A percentile compares a stretch with the other conserved stretches of the same genome.
These are phyloP conservation scores for Diabrotica virgifera DNA, from an alignment of 1,140 invertebrate genomes.

Conservation along the genomic window DNA sequence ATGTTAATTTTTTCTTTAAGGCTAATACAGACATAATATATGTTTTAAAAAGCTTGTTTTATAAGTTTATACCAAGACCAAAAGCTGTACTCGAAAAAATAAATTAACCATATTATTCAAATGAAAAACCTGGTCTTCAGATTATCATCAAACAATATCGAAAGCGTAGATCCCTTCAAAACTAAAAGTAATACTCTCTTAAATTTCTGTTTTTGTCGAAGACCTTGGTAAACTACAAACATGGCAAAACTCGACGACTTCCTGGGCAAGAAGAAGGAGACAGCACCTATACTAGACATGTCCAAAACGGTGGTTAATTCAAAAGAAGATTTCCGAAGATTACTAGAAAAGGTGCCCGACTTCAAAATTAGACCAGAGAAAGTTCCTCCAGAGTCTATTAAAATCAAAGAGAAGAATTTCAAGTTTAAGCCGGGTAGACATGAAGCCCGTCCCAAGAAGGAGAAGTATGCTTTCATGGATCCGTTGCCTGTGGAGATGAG, in stretches of 20 bases:
- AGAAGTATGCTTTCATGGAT: conserved; percentile 69
- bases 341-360: conserved; percentile 83
- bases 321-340: conserved; percentile 76
- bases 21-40: no score
- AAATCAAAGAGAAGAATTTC: conserved; percentile 60
- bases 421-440: conserved; percentile 67
- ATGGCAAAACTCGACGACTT: conserved; percentile 78
- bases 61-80: no score
- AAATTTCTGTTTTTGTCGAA: conserved; percentile 13
- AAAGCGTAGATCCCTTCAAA: conserved; percentile 5
- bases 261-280: conserved; percentile 78
- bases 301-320: conserved; percentile 71
- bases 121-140: no score
- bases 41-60: no score
- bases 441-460: conserved; percentile 58
- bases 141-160: background rate
- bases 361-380: conserved; percentile 87
- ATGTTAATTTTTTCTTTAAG: no score
- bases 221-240: background rate
- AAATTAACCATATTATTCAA: no score
- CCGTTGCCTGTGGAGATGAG: conserved; percentile 82
- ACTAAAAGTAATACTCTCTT: background rate
- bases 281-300: conserved; percentile 77
- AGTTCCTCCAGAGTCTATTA: conserved; percentile 64
- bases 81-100: no score